These are phyloP conservation scores for Noctua comes DNA, from an alignment of 2,888 invertebrate genomes.

Conservation along the genomic window DNA sequence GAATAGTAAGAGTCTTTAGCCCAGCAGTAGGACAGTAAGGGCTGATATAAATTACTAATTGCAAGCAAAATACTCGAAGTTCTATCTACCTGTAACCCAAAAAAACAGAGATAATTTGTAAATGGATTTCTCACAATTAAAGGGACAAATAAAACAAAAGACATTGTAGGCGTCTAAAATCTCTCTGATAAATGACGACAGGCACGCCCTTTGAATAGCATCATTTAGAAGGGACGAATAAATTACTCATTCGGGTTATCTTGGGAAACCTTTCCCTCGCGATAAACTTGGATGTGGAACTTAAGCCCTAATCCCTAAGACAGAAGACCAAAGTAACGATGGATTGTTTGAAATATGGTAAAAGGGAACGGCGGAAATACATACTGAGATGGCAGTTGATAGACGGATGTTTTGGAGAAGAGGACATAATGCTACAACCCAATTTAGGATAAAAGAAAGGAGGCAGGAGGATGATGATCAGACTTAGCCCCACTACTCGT, in stretches of 20 bases:
- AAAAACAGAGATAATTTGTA: conserved; percentile 9
- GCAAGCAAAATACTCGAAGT: not conserved
- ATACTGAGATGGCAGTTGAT: not conserved
- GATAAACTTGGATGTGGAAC: conserved; percentile 15
- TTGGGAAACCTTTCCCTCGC: conserved; percentile 18
- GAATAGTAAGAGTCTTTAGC: not conserved
- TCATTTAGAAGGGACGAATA: conserved; percentile 40
- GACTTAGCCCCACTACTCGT: not conserved
- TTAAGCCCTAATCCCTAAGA: not conserved
- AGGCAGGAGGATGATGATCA: not conserved
- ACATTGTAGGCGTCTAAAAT: conserved; percentile 28
- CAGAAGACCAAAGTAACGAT: not conserved
- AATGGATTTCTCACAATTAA: conserved; percentile 36
- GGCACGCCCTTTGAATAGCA: conserved; percentile 44
- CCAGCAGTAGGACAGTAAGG: not conserved
- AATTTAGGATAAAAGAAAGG: not conserved
- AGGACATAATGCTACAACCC: not conserved
- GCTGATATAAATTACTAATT: not conserved
- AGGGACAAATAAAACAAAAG: conserved; percentile 35
- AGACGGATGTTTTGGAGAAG: no score
- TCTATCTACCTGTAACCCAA: not conserved
- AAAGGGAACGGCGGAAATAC: not conserved
- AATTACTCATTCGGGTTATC: conserved; percentile 36
- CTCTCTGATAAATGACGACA: conserved; percentile 41
- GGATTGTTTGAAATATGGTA: no score